Conservation (phyloP, 64 coral and sea anemone species). For the Acropora yongei region DNA sequence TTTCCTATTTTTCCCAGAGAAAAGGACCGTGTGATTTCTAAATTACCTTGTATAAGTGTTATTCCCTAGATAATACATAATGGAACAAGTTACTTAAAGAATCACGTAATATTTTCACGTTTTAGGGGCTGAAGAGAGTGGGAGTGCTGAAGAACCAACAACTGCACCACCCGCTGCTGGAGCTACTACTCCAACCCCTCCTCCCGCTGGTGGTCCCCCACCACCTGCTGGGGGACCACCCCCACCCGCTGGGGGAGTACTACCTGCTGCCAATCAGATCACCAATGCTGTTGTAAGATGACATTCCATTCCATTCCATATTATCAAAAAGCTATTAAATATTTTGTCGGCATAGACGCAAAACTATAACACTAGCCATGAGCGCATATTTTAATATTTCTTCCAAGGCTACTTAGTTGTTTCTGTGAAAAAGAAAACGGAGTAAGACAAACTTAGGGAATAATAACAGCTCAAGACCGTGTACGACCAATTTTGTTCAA, state of each 20-base stretch:
- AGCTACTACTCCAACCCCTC: not conserved
- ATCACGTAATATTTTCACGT: not conserved
- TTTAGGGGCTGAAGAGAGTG: slow-evolving; percentile 1
- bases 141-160: not conserved
- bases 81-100: not conserved
- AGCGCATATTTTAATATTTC: too few species aligned
- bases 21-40: too few species aligned
- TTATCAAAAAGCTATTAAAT: not conserved
- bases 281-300: slow-evolving; percentile 2
- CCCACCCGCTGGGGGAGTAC: not conserved
- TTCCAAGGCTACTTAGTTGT: too few species aligned
- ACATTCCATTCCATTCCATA: not conserved
- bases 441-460: too few species aligned
- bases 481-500: too few species aligned
- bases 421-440: too few species aligned
- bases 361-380: too few species aligned
- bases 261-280: not conserved
- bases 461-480: too few species aligned
- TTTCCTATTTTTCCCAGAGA: too few species aligned
- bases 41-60: too few species aligned
- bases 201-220: not conserved
- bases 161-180: not conserved
- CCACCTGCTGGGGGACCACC: not conserved
- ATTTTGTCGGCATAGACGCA: too few species aligned
- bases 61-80: too few species aligned